Base-by-base conservation (phyloP, 2,797 vertebrate genomes). In the Paratrypauchen microcephalus region DNA sequence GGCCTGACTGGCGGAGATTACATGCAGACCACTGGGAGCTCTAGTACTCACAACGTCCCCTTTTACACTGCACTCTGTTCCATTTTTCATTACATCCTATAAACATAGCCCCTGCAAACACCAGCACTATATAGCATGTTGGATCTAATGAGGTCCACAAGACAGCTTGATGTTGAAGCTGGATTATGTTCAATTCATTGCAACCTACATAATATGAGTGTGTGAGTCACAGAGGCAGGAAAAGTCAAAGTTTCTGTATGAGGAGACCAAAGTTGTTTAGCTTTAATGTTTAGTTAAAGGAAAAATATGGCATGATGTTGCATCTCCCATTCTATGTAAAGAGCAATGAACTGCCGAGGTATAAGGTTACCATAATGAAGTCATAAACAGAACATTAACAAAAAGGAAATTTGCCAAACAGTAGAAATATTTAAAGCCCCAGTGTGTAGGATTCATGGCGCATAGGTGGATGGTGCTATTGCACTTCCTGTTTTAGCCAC, bases 31-130 rank as follows among this genome's bases (percentile, higher is more conserved):
- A 82, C 72, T 68, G 21, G 78, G 62, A 71, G 78, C 84, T 71
- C 50, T 58, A 68, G 65, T 45, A 62, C 74, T 78, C 72, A 36
- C 73, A 57, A 75, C 60, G 71, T 82, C 66, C 59, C 65, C 68
- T 76, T 75, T 69, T 77, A 70, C 71, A 62, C 56, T 56, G 9
- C 4, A 13, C 26, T 11, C 18, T 77, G 32, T 66, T 80, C 58
- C 68, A 41, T 72, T 80, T 85, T 80, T 70, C 74, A 47, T 74
- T 60, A 48, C 41, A 70, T 80, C 81, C 81, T 74, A 63, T 78
- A 74, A 80, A 80, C 82, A 83, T 86, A 86, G 80, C 63, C 54
- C 74, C 76, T 65, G 56, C 72, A 70, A 83, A 82, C 79, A 80
- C 79, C 65, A 69, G 73, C 55, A 6, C 70, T 66, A 68, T 60